Evolutionary conservation across 1,140 invertebrate genomes (phyloP).

Genomic region (Metopolophium dirhodum): DNA sequence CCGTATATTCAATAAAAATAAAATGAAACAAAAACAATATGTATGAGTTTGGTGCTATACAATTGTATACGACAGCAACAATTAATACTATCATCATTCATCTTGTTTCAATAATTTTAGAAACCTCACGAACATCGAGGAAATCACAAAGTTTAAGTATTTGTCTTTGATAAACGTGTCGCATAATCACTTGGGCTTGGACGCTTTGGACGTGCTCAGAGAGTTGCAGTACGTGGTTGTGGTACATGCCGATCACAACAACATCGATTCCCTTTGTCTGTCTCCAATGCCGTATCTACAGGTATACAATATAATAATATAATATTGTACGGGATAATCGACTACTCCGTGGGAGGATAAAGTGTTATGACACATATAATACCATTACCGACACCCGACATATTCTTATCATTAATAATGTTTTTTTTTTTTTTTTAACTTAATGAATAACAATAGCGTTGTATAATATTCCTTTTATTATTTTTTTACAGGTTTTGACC

Average conservation of each 20-base stretch:
- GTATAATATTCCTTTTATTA: not conserved
- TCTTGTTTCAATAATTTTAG: not conserved
- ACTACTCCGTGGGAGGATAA: conserved; percentile 45
- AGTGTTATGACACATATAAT: not conserved
- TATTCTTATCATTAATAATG: conserved; percentile 48
- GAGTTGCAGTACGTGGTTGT: not conserved
- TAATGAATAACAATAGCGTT: not conserved
- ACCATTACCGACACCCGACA: conserved; percentile 3
- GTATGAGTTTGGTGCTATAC: not conserved
- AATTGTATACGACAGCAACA: not conserved
- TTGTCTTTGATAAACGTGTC: conserved; percentile 39
- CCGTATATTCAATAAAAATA: too few species aligned
- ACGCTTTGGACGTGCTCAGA: conserved; percentile 41
- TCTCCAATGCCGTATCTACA: conserved; percentile 30
- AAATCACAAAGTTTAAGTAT: conserved; percentile 1
- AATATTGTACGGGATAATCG: conserved; percentile 13
- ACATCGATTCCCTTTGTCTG: conserved; percentile 42
- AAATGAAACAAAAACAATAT: not conserved
- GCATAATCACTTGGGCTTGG: conserved; percentile 15
- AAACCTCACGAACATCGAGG: conserved; percentile 28
- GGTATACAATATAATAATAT: not conserved
- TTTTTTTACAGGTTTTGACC: conserved; percentile 47
- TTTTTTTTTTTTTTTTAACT: conserved; percentile 6
- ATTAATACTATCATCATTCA: not conserved
- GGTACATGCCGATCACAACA: conserved; percentile 12